Base-by-base conservation (phyloP, 2,113 vertebrate genomes). In the Vidua macroura region DNA sequence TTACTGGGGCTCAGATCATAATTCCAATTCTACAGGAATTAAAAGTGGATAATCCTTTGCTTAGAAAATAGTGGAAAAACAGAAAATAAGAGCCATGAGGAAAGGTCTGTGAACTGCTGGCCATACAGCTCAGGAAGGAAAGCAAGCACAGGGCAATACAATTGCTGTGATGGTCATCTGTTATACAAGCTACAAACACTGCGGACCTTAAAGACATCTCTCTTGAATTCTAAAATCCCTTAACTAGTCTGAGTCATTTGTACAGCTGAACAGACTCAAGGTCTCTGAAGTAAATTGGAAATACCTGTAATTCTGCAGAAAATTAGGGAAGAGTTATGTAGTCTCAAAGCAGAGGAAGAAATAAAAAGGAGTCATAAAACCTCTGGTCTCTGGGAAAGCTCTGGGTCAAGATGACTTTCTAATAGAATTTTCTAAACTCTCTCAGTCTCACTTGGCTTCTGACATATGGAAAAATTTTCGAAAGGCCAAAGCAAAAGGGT, bases 341-440 rank as follows among this genome's bases (percentile, higher is more conserved):
- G 56, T 95, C 86, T 82, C 86, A 77, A 52, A 83, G 69, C 68
- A 88, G 62, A 93, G 86, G 84, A 93, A 83, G 89, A 89, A 93
- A 95, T 94, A 89, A 95, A 93, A 95, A 93, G 51, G n/a, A 79
- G 44, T 59, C 72, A 66, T 95, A 95, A 96, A 96, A 91, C 46
- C 69, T 58, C 58, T 95, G 79, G 63, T 79, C 83, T 82, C 93
- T 97, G 76, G 64, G 90, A 96, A 96, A 82, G 69, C 73, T 96
- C 94, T 91, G 41, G 79, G 84, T 91, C 90, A 96, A 94, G 96
- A 96, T 75, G 88, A 88, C 82, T 95, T 93, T 93, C 86, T 97
- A 96, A 96, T 83, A 96, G 91, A 95, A 95, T 96, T 93, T 96
- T 92, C 75, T 92, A 81, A 91, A 84, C 82, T 90, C 77, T 85